Evolutionary conservation across 64 coral and sea anemone species (phyloP).

Genomic region (Acropora yongei): DNA sequence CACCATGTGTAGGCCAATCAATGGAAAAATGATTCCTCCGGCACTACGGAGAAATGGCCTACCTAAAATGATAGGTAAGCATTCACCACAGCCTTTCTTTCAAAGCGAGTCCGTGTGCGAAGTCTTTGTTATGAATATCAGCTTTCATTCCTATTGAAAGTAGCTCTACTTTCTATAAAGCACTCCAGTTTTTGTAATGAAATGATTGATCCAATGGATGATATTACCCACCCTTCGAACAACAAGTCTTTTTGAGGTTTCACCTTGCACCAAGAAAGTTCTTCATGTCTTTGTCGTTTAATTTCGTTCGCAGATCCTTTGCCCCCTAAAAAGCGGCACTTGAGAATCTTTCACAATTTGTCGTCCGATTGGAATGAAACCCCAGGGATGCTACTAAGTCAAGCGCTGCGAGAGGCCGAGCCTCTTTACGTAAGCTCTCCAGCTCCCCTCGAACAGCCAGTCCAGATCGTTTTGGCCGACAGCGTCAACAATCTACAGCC

Average conservation of each 20-base stretch:
- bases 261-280: too few species aligned
- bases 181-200: too few species aligned
- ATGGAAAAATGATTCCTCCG: constrained; percentile 56
- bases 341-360: constrained; percentile 52
- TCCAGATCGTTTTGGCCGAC: constrained; percentile 52
- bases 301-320: constrained; percentile 42
- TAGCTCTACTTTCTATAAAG: too few species aligned
- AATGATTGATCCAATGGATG: too few species aligned
- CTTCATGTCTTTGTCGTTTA: neutral
- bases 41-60: constrained; percentile 42
- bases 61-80: neutral
- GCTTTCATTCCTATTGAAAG: too few species aligned
- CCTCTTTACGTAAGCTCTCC: constrained; percentile 51
- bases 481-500: constrained; percentile 47
- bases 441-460: constrained; percentile 53
- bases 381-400: neutral
- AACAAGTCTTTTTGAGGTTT: too few species aligned
- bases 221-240: too few species aligned
- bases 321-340: constrained; percentile 82
- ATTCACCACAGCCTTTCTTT: too few species aligned
- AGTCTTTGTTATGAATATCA: too few species aligned
- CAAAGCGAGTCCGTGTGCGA: too few species aligned
- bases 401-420: constrained; percentile 3
- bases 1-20: neutral
- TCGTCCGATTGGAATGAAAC: constrained; percentile 22